These are phyloP conservation scores for Calephelis nemesis DNA, from an alignment of 1,140 invertebrate species.

Conservation along the genomic window DNA sequence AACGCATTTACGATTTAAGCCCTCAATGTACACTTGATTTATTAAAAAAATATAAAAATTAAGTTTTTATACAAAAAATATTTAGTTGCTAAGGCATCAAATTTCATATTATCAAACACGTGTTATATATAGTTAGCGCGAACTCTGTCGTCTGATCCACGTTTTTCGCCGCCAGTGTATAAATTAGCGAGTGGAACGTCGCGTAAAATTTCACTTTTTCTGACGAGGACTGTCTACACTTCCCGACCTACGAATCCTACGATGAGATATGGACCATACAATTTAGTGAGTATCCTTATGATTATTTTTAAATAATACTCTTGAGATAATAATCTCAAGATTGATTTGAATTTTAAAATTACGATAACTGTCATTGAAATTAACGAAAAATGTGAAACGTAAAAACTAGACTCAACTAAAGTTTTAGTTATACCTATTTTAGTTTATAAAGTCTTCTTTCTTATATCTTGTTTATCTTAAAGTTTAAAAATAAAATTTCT, in stretches of 20 bases:
- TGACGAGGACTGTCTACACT: constrained; percentile 51
- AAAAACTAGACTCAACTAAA: too few relatives aligned
- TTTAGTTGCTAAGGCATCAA: constrained; percentile 40
- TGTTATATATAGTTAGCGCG: constrained; percentile 67
- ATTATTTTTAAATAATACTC: neutral
- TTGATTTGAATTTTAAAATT: too few relatives aligned
- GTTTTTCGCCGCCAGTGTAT: constrained; percentile 70
- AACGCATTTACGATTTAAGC: constrained; percentile 52
- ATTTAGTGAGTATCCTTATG: constrained; percentile 49
- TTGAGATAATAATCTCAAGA: neutral
- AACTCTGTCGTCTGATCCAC: constrained; percentile 55
- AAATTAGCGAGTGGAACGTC: constrained; percentile 57
- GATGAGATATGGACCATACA: constrained; percentile 51
- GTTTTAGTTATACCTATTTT: too few relatives aligned
- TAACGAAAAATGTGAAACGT: too few relatives aligned
- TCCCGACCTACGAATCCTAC: constrained; percentile 30
- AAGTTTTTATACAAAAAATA: constrained; percentile 35
- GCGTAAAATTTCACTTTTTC: constrained; percentile 75
- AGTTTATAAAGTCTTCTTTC: too few relatives aligned
- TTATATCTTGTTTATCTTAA: too few relatives aligned
- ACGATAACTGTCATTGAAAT: too few relatives aligned
- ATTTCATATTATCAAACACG: constrained; percentile 63
- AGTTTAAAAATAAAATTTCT: too few relatives aligned
- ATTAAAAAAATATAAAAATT: constrained; percentile 23
- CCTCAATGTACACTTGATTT: constrained; percentile 20